These are phyloP conservation scores for Agrochola litura DNA, from an alignment of 2,888 invertebrate genomes.

Conservation along the genomic window DNA sequence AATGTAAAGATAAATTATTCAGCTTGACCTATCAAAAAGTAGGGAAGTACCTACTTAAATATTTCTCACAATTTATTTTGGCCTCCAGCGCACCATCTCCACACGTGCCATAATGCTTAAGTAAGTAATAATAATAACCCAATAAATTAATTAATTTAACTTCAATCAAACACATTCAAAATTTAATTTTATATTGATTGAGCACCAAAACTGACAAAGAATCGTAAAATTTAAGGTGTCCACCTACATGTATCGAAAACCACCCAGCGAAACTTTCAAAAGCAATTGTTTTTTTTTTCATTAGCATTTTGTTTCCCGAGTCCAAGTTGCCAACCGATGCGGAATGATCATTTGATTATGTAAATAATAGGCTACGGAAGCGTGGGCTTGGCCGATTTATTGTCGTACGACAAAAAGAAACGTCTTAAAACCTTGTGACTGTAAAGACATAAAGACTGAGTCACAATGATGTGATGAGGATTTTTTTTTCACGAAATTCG, in stretches of 20 bases:
- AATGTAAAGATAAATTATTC: not conserved
- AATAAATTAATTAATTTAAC: constrained; percentile 8
- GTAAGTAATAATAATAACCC: not conserved
- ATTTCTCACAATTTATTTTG: not conserved
- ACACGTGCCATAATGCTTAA: not conserved
- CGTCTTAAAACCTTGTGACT: constrained; percentile 53
- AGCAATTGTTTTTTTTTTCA: constrained; percentile 53
- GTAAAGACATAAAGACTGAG: constrained; percentile 61
- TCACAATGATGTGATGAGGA: constrained; percentile 7
- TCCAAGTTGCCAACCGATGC: constrained; percentile 77
- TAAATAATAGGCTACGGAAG: constrained; percentile 81
- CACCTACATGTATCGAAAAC: constrained; percentile 20
- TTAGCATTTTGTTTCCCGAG: constrained; percentile 47
- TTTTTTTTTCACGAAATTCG: not conserved
- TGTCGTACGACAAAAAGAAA: constrained; percentile 65
- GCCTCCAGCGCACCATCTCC: not conserved
- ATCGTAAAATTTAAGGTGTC: constrained; percentile 29
- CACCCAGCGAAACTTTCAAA: constrained; percentile 42
- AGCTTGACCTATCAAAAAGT: too few relatives aligned
- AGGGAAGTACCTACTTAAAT: not conserved
- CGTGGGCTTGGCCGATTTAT: constrained; percentile 79
- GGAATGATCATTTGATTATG: constrained; percentile 82
- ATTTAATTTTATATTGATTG: constrained; percentile 4
- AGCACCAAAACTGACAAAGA: constrained; percentile 4
- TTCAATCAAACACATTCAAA: constrained; percentile 1